Evolutionary conservation across 2,113 vertebrate species (phyloP).

Genomic region (Epinephelus lanceolatus): DNA sequence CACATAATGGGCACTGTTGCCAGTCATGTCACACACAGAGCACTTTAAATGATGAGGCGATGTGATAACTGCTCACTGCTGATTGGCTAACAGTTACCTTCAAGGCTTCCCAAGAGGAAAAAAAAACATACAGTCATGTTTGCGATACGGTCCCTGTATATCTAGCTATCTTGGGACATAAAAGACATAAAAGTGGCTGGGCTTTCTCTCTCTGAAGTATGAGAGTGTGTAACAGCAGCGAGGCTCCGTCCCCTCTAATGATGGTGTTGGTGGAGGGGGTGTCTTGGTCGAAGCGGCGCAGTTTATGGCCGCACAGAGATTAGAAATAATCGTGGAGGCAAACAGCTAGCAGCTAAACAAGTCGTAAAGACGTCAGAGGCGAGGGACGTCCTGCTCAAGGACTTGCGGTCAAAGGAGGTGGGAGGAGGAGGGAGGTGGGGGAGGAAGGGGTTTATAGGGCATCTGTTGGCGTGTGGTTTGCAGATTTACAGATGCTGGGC

Average conservation of each 20-base stretch:
- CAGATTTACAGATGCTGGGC: conserved; percentile 72
- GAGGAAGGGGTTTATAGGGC: conserved; percentile 61
- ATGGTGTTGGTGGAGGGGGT: conserved; percentile 31
- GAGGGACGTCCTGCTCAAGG: conserved; percentile 78
- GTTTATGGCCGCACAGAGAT: conserved; percentile 73
- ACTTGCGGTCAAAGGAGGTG: conserved; percentile 72
- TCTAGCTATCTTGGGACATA: conserved; percentile 63
- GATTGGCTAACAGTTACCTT: conserved; percentile 66
- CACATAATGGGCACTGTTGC: conserved; percentile 69
- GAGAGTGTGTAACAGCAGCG: conserved; percentile 34
- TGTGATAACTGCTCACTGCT: conserved; percentile 52
- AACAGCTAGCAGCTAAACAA: conserved; percentile 79
- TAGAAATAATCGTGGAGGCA: conserved; percentile 79
- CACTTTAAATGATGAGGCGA: conserved; percentile 57
- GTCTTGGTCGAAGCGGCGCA: conserved; percentile 40
- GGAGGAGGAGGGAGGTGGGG: conserved; percentile 19
- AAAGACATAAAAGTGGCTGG: conserved; percentile 64
- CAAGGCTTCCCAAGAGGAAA: conserved; percentile 41
- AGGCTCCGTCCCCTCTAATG: conserved; percentile 54
- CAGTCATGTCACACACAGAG: conserved; percentile 62
- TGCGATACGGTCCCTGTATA: conserved; percentile 50
- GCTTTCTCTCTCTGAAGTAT: conserved; percentile 57
- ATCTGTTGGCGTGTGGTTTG: conserved; percentile 69
- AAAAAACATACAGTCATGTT: conserved; percentile 39
- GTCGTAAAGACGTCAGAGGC: conserved; percentile 81